Base-by-base conservation (phyloP, 1,140 invertebrate genomes). In the Rhagoletis zephyria region DNA sequence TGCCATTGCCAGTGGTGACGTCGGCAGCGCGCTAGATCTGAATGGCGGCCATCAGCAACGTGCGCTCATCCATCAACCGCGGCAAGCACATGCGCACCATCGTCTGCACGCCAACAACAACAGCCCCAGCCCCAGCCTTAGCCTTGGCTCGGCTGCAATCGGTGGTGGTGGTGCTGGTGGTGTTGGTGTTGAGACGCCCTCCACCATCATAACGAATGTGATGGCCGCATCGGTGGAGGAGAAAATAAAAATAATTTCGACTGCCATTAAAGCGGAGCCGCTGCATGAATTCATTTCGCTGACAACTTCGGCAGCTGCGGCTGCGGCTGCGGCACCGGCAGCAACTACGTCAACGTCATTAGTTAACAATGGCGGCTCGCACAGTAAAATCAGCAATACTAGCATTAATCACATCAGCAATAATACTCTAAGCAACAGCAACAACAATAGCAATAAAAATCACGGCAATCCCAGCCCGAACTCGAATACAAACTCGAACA, bases 241-340 rank as follows among this genome's bases (percentile, higher is more conserved):
- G 87, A 92, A 90, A 89, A 87, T 90, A 87, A 92, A 90, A 89
- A 89, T 90, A 88, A 89, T 90, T 87, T 89, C 90, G 87, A 91
- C 89, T 90, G 90, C 90, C 89, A 92, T 92, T 87, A 93, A 93
- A 91, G 88, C 88, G 9, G 92, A 93, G 89, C 92, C 91, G 81
- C 90, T 93, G 89, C 90, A 90, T 87, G 91, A 93, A 89, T 88
- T 91, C 85, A 89, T 90, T 87, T 88, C 90, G 81, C 85, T 61
- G 60, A 87, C 87, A 51, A 85, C 74, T 86, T 63, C 64, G 59
- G 74, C 85, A 42, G 65, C 88, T 59, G 19, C 86, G 65, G 64
- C 48, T 87, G 60, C 85, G 86, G 56, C 85, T 63, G 45, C 89
- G 63, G 45, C 86, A 61, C 59, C 51, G 87, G 81, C 85, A 86